These are phyloP conservation scores for Oegoconia quadripuncta DNA, from an alignment of 2,888 invertebrate species.

Conservation along the genomic window DNA sequence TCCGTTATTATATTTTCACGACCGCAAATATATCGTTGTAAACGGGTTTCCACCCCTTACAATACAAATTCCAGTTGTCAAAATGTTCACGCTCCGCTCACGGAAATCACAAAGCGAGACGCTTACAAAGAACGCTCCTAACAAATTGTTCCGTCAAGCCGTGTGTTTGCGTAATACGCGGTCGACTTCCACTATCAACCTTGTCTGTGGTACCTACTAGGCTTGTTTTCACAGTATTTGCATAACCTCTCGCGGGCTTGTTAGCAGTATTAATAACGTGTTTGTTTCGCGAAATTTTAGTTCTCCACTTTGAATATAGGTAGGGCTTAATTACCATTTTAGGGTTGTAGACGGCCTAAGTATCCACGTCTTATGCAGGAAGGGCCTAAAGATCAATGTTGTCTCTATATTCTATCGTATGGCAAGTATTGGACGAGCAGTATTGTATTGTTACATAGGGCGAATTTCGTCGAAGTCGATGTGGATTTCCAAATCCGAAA, in stretches of 20 bases:
- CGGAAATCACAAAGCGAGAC: slow-evolving; percentile 68
- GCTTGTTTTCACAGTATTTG: slow-evolving; percentile 36
- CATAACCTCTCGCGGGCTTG: slow-evolving; percentile 15
- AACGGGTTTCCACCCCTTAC: slow-evolving; percentile 31
- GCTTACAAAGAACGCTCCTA: slow-evolving; percentile 67
- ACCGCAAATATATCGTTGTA: slow-evolving; percentile 43
- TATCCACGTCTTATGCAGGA: too few relatives aligned
- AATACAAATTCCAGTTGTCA: slow-evolving; percentile 71
- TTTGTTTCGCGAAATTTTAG: too few relatives aligned
- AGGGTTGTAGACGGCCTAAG: too few relatives aligned
- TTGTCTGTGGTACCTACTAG: slow-evolving; percentile 37
- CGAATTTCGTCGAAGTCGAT: too few relatives aligned
- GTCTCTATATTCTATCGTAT: too few relatives aligned
- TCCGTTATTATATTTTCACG: slow-evolving; percentile 25
- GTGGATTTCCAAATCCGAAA: too few relatives aligned
- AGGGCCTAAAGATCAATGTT: too few relatives aligned
- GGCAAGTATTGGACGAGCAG: too few relatives aligned
- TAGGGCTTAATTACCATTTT: too few relatives aligned
- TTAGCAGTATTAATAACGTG: slow-evolving; percentile 4
- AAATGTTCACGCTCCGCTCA: slow-evolving; percentile 68
- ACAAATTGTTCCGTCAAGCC: slow-evolving; percentile 69
- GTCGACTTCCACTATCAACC: slow-evolving; percentile 50
- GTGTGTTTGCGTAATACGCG: slow-evolving; percentile 54
- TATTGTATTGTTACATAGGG: too few relatives aligned
- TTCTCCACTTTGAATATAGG: too few relatives aligned